Evolutionary conservation across 2,888 invertebrate genomes (phyloP), one percentile per base, ranked within the genome.

Genomic region (Eulithis prunata): DNA sequence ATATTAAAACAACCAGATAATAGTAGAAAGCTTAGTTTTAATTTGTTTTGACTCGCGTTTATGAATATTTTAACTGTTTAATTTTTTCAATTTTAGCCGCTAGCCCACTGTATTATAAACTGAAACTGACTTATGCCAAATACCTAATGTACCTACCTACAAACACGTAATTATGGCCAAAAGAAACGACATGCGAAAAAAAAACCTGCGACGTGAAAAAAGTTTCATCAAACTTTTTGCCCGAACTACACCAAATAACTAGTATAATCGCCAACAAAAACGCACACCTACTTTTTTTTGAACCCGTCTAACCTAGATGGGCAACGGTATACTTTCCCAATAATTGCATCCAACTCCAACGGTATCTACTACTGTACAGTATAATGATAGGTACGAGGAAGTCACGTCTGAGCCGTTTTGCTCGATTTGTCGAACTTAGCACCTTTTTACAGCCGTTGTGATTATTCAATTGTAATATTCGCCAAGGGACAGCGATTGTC

Each of bases 331-430:
- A 61, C 79, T 80, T 78, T 80, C 74, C 73, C 77, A 78, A 78
- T 81, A 78, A 82, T 81, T 78, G 76, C 75, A 75, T 66, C 67
- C 73, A 73, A 74, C 21, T 75, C 74, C 71, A 69, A 68, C 71
- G 61, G 66, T 65, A 71, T 68, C 46, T 45, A 43, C 53, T 38
- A 14, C 55, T 43, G 41, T 41, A 14, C 12, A n/a, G 5, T 10
- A 43, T 71, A 68, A 71, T 67, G 67, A 60, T 68, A 47, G 32
- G 32, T 32, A 32, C 32, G 45, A 75, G 81, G 82, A 79, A 82
- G 83, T 81, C 84, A 84, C 83, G 84, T 80, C 47, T 71, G 71
- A 58, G 61, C 57, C 61, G 67, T 68, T 73, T 75, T 69, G 69
- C 72, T 71, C 74, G 70, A 56, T 71, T 70, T 72, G 67, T 69